These are phyloP conservation scores for Lacerta viridis DNA, from an alignment of 2,797 vertebrate species.

Conservation along the genomic window DNA sequence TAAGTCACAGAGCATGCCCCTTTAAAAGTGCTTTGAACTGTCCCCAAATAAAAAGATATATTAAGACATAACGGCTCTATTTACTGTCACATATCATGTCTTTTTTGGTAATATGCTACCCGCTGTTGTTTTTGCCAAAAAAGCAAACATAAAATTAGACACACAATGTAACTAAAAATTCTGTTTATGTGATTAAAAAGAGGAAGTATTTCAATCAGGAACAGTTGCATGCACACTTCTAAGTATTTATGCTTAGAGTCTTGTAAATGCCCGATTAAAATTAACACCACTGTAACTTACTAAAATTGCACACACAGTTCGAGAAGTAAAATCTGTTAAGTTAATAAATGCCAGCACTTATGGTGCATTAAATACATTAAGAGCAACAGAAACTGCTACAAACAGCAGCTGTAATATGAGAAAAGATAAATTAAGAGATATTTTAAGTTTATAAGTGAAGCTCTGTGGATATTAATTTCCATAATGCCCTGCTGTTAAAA, in stretches of 20 bases:
- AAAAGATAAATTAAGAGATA: conserved; percentile 33
- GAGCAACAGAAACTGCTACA: conserved; percentile 11
- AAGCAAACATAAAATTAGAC: accelerated
- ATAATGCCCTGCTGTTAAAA: conserved; percentile 44
- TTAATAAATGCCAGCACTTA: conserved; percentile 27
- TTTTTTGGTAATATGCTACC: background rate
- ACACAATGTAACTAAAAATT: background rate
- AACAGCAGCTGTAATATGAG: background rate
- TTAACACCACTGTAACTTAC: background rate
- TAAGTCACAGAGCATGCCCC: background rate
- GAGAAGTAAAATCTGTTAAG: background rate
- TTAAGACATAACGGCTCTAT: background rate
- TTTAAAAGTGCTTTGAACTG: background rate
- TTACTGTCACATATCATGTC: background rate
- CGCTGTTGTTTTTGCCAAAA: background rate
- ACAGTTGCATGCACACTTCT: background rate
- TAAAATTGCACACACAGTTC: background rate
- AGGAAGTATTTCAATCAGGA: background rate
- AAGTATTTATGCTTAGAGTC: background rate
- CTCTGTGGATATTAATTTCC: conserved; percentile 45
- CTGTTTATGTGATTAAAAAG: background rate
- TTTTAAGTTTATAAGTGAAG: conserved; percentile 44
- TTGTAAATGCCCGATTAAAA: conserved; percentile 35
- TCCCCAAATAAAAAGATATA: conserved; percentile 3
- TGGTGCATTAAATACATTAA: background rate